Percentiles rank a stretch among this genome's conserved stretches.
Evolutionary conservation across 1,140 invertebrate genomes (phyloP).

Genomic region (Ganaspis sp.): DNA sequence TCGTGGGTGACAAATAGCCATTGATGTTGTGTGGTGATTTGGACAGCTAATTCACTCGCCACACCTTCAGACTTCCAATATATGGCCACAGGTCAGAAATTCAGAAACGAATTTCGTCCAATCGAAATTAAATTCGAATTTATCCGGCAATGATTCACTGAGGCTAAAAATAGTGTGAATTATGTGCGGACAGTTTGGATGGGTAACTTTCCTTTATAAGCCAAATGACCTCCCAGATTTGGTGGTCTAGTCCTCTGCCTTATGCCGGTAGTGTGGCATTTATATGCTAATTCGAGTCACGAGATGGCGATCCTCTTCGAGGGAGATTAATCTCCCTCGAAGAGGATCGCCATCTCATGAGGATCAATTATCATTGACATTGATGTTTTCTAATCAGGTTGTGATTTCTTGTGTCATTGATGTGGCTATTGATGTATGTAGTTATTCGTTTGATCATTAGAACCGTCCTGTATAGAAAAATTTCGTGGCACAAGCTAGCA

Average conservation of each 20-base stretch:
- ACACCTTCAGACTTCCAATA: conserved; percentile 9
- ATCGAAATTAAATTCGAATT: too few species aligned
- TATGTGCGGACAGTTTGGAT: background rate
- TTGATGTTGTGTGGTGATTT: conserved; percentile 26
- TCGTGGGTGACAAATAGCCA: conserved; percentile 18
- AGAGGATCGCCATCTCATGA: background rate
- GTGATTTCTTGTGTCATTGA: background rate
- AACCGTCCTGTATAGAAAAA: too few species aligned
- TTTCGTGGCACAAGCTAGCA: too few species aligned
- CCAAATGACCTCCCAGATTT: background rate
- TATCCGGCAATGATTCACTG: background rate
- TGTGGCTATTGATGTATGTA: background rate
- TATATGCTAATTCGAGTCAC: conserved; percentile 11
- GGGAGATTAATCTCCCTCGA: conserved; percentile 3
- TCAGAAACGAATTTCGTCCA: background rate
- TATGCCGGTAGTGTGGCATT: background rate
- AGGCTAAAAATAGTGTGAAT: conserved; percentile 2
- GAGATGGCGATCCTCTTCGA: background rate
- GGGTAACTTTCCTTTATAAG: background rate
- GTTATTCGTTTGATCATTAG: too few species aligned
- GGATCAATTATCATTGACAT: conserved; percentile 25
- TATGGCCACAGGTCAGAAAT: conserved; percentile 21
- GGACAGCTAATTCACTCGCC: conserved; percentile 18
- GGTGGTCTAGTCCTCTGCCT: background rate
- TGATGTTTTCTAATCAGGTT: conserved; percentile 3